A percentile compares a stretch with the other conserved stretches of the same genome.
These are phyloP conservation scores for Bovichtus diacanthus DNA, from an alignment of 2,797 vertebrate genomes.

Conservation along the genomic window DNA sequence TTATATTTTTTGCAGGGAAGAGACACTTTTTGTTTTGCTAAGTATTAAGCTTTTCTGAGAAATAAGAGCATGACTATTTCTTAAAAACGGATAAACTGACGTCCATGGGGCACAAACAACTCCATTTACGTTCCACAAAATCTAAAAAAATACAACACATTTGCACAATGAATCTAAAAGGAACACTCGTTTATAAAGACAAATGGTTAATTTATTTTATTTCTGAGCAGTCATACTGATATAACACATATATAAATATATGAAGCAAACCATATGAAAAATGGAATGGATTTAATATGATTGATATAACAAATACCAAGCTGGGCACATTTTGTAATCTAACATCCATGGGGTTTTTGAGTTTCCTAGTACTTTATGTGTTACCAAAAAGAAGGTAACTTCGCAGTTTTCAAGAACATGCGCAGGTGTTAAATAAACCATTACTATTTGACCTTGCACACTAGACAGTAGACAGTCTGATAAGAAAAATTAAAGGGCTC, in stretches of 20 bases:
- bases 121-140: neutral
- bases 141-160: neutral
- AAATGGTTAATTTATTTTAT: neutral
- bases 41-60: neutral
- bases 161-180: neutral
- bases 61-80: neutral
- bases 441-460: conserved; percentile 5
- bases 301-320: neutral
- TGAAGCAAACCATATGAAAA: too few relatives aligned
- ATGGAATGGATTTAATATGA: neutral
- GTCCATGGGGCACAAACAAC: neutral
- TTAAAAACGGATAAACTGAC: neutral
- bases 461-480: conserved; percentile 21
- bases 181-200: neutral
- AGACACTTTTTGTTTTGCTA: neutral
- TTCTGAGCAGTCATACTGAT: neutral
- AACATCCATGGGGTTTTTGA: neutral
- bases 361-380: neutral
- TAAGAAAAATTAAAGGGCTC: conserved; percentile 44
- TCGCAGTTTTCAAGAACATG: neutral
- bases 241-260: too few relatives aligned
- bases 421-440: neutral
- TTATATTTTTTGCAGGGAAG: neutral
- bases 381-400: neutral
- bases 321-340: neutral